Base-by-base conservation (phyloP, 2,888 invertebrate genomes). In the Trichopria drosophilae region DNA sequence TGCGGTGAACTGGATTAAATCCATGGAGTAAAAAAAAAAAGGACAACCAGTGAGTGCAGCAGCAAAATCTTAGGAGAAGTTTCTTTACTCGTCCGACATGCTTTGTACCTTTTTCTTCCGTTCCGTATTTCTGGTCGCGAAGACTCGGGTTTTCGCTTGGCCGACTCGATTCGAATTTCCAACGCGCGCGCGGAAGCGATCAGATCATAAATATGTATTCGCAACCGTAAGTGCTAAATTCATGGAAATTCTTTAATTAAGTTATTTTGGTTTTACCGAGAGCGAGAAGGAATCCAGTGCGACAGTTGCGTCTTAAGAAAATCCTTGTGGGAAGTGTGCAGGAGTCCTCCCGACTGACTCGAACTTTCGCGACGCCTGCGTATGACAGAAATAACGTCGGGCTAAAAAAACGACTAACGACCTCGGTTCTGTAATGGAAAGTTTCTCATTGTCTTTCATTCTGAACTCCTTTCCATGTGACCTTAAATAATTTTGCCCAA, bases 221-320 rank as follows among this genome's bases (percentile, higher is more conserved):
- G 55, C 51, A 50, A 56, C 41, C 51, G 61, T 61, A 64, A 61
- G 64, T 57, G 64, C 59, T 63, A 63, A 69, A 67, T 73, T 73
- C 71, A 71, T 72, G 75, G 72, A 73, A 73, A 72, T 74, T 72
- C 71, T 72, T 75, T 72, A 75, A 75, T 75, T 69, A 70, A 72
- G 69, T 73, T 71, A 73, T 72, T 72, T 72, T 71, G 66, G 62
- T 71, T 71, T 64, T 63, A 55, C 59, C 57, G 47, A 35, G 57
- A 59, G 55, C 49, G 45, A 44, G 26, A 51, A 51, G 47, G 48
- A 51, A n/a, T n/a, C n/a, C n/a, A n/a, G n/a, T n/a, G n/a, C n/a
- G n/a, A n/a, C n/a, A n/a, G n/a, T n/a, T n/a, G 48, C 53, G 59
- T 60, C 63, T 60, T 60, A 55, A 34, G 63, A 51, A 69, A 71